phyloP scores from a whole-genome alignment of 1,140 invertebrate species.

The Holotrichia oblita region DNA sequence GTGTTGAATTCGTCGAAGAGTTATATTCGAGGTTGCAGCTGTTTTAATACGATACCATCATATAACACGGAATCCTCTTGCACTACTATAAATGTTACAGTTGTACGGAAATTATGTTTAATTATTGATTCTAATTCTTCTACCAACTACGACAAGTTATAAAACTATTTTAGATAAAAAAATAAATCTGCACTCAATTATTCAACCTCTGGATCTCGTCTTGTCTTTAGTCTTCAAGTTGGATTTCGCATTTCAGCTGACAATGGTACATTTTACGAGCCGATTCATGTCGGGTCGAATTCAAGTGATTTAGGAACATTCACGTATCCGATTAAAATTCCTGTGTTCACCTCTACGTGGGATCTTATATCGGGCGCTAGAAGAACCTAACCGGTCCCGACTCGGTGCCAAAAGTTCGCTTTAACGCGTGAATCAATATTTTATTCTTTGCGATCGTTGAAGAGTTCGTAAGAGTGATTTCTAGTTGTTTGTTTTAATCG shows the following conservation, averaged over 20 bases:
- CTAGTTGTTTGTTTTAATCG: not conserved
- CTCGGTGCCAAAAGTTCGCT: not conserved
- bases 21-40: too few species aligned
- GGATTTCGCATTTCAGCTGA: conserved; percentile 29
- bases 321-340: conserved; percentile 16
- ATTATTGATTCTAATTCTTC: too few species aligned
- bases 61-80: too few species aligned
- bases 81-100: too few species aligned
- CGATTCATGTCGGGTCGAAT: not conserved
- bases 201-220: not conserved
- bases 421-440: not conserved
- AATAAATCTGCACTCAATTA: not conserved
- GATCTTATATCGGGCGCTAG: not conserved
- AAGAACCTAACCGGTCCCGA: conserved; percentile 6
- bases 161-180: too few species aligned
- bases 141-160: too few species aligned
- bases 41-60: too few species aligned
- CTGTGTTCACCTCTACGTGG: not conserved
- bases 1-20: too few species aligned
- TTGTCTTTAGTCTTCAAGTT: not conserved
- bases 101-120: too few species aligned
- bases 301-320: conserved; percentile 31
- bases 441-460: not conserved
- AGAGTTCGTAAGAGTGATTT: not conserved
- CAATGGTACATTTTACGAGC: conserved; percentile 16